phyloP scores from a whole-genome alignment of 2,797 vertebrate genomes.

The Sparus aurata region DNA sequence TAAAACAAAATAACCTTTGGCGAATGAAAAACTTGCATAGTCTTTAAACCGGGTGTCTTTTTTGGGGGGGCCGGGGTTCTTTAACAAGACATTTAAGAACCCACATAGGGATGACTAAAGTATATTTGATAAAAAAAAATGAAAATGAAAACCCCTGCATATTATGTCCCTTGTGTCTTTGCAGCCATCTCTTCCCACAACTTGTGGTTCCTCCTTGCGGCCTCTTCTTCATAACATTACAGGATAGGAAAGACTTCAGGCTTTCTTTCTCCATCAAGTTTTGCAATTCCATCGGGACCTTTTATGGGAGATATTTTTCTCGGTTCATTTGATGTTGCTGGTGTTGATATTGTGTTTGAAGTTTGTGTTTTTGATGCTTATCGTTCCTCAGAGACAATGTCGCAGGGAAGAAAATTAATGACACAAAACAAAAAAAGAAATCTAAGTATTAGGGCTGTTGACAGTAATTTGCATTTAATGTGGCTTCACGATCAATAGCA shows the following conservation, averaged over 20 bases:
- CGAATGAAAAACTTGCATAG: not conserved
- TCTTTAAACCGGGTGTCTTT: not conserved
- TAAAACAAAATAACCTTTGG: not conserved
- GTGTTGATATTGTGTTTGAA: conserved; percentile 71
- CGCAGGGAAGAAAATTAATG: conserved; percentile 54
- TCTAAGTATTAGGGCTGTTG: conserved; percentile 26
- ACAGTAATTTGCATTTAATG: conserved; percentile 51
- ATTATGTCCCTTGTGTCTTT: conserved; percentile 32
- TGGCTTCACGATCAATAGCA: conserved; percentile 40
- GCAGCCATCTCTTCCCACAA: conserved; percentile 1
- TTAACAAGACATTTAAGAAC: conserved; percentile 1
- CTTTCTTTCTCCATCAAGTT: conserved; percentile 35
- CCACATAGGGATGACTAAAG: conserved; percentile 1
- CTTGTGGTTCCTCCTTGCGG: conserved; percentile 23
- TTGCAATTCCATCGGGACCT: conserved; percentile 58
- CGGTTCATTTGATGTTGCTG: conserved; percentile 67
- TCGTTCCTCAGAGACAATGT: conserved; percentile 62
- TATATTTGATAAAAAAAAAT: conserved; percentile 13
- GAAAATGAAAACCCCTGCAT: conserved; percentile 21
- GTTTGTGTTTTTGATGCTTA: conserved; percentile 66
- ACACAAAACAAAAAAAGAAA: conserved; percentile 25
- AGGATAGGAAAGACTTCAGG: conserved; percentile 53
- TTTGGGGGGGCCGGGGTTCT: not conserved
- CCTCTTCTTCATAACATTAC: conserved; percentile 49
- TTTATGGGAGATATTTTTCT: conserved; percentile 56